Percentiles rank a stretch among this genome's conserved stretches.
phyloP scores from a whole-genome alignment of 2,113 vertebrate genomes.

The Corythoichthys intestinalis region DNA sequence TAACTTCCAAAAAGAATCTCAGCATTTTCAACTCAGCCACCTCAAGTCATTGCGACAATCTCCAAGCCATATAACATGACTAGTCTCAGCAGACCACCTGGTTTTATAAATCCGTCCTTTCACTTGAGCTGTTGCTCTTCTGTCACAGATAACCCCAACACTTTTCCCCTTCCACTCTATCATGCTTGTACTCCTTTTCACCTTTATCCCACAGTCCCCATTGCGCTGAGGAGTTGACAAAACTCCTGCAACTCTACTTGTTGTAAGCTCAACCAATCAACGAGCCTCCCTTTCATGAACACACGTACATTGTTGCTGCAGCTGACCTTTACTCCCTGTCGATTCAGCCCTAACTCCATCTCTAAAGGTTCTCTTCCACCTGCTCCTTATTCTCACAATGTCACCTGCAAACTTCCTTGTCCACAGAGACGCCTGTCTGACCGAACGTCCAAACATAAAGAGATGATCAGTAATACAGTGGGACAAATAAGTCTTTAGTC shows the following conservation, averaged over 20 bases:
- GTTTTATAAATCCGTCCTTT: too few species aligned
- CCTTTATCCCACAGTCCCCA: neutral
- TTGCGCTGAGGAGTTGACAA: neutral
- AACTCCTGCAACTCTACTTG: neutral
- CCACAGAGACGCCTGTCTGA: neutral
- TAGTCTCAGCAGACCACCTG: too few species aligned
- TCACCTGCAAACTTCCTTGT: neutral
- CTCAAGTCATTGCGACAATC: too few species aligned
- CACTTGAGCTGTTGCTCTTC: too few species aligned
- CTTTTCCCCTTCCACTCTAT: neutral
- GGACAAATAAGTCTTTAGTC: too few species aligned
- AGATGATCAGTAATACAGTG: too few species aligned
- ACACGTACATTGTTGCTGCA: neutral
- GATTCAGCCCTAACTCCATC: neutral
- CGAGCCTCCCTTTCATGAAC: neutral
- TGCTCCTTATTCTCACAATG: neutral
- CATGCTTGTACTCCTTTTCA: neutral
- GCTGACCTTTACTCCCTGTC: too few species aligned
- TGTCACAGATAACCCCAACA: too few species aligned
- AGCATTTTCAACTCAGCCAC: too few species aligned
- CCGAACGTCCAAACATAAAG: neutral
- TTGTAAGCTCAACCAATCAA: neutral
- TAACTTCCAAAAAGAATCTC: too few species aligned
- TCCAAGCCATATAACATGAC: too few species aligned
- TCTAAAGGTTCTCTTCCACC: neutral